Evolutionary conservation across 2,888 invertebrate species (phyloP).

Genomic region (Acanthococcus lagerstroemiae): DNA sequence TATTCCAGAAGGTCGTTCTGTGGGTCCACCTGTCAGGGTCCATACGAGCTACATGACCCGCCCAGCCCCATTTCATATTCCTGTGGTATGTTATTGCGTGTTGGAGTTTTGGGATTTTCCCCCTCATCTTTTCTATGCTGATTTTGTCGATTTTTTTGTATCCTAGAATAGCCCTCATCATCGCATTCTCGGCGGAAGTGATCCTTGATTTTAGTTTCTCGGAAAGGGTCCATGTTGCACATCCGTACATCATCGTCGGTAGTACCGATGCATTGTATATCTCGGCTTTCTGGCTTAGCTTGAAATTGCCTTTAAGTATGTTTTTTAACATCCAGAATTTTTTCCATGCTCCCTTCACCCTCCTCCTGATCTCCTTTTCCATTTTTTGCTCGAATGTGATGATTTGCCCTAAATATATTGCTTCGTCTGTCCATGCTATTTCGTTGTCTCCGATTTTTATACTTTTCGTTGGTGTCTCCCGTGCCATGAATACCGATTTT

Average conservation of each 20-base stretch:
- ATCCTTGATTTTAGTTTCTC: not conserved
- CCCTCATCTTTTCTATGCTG: no score
- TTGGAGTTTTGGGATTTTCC: no score
- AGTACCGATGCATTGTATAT: constrained; percentile 2
- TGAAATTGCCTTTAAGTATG: constrained; percentile 4
- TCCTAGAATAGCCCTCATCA: no score
- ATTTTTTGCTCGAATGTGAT: not conserved
- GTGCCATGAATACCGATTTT: constrained; percentile 14
- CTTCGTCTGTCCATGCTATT: not conserved
- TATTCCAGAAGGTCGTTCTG: no score
- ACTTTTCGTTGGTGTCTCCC: not conserved
- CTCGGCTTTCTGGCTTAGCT: not conserved
- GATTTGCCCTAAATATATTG: constrained; percentile 8
- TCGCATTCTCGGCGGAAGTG: no score
- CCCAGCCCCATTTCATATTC: no score
- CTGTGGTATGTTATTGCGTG: no score
- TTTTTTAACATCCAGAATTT: constrained; percentile 8
- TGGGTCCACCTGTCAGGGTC: no score
- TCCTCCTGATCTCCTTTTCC: constrained; percentile 3
- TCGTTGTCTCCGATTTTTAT: not conserved
- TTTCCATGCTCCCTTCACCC: constrained; percentile 4
- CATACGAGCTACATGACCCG: no score
- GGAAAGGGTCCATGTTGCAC: constrained; percentile 8
- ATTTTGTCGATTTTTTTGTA: constrained; percentile 9
- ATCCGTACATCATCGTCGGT: constrained; percentile 10